A percentile compares a stretch with the other conserved stretches of the same genome.
phyloP scores from a whole-genome alignment of 2,797 vertebrate genomes.

The Balearica regulorum region DNA sequence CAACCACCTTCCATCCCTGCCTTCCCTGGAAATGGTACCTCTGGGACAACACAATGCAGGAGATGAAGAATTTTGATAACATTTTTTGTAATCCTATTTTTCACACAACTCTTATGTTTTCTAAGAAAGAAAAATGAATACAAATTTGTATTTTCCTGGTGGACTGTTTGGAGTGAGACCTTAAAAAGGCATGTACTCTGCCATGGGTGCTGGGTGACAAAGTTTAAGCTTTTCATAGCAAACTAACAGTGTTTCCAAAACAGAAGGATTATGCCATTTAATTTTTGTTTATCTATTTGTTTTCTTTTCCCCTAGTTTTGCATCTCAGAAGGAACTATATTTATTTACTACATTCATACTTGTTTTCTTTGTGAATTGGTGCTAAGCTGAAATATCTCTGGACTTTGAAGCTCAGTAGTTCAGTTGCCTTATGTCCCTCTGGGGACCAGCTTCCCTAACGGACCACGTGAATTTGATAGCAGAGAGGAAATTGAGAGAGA shows the following conservation, averaged over 20 bases:
- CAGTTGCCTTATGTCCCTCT: background rate
- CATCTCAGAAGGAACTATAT: background rate
- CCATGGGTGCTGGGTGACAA: background rate
- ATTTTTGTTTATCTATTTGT: background rate
- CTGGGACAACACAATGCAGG: background rate
- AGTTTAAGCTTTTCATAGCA: background rate
- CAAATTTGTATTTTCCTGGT: background rate
- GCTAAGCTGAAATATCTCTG: background rate
- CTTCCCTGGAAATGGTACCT: background rate
- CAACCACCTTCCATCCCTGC: background rate
- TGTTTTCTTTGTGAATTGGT: background rate
- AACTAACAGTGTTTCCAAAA: background rate
- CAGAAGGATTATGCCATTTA: background rate
- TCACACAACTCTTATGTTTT: background rate
- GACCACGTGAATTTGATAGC: background rate
- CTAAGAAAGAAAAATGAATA: background rate
- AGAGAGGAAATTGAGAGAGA: constrained; percentile 26
- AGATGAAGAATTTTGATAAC: background rate
- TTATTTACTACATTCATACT: background rate
- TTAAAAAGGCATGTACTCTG: background rate
- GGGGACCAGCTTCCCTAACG: background rate
- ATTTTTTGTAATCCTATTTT: background rate
- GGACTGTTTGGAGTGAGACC: background rate
- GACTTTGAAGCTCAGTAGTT: background rate
- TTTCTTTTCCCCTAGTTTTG: background rate